Conservation (phyloP, 1,140 invertebrate genomes). For the Lanistes nyassanus region DNA sequence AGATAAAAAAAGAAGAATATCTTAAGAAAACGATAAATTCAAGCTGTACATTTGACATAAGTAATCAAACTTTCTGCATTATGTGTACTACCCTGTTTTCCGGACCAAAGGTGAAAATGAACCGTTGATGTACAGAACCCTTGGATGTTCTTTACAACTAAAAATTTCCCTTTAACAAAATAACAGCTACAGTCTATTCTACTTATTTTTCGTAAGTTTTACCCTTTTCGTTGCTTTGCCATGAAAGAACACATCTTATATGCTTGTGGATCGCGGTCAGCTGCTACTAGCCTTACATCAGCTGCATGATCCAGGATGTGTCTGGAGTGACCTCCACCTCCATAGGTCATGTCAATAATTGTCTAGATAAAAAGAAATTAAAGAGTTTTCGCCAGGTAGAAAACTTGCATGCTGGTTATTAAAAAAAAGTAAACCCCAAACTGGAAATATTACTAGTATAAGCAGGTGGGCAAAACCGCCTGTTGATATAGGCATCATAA, state of each 20-base stretch:
- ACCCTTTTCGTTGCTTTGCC: constrained; percentile 60
- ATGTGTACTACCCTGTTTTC: too few relatives aligned
- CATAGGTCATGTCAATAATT: constrained; percentile 79
- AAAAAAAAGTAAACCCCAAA: constrained; percentile 11
- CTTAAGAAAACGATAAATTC: too few relatives aligned
- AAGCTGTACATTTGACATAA: too few relatives aligned
- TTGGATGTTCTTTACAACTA: too few relatives aligned
- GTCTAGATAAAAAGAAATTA: constrained; percentile 37
- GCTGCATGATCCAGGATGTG: constrained; percentile 72
- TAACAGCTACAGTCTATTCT: not conserved
- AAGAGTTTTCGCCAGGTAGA: constrained; percentile 1
- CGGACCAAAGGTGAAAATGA: too few relatives aligned
- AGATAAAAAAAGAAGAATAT: too few relatives aligned
- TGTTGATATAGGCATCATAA: not conserved
- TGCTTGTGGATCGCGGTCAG: constrained; percentile 89
- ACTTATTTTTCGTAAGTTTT: not conserved
- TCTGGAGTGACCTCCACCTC: constrained; percentile 87
- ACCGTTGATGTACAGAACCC: too few relatives aligned
- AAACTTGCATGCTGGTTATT: constrained; percentile 21
- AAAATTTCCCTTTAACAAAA: too few relatives aligned
- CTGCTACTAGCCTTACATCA: constrained; percentile 76
- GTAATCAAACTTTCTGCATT: too few relatives aligned
- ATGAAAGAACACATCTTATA: constrained; percentile 73
- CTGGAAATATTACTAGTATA: too few relatives aligned
- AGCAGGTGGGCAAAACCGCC: too few relatives aligned